These are phyloP conservation scores for Salmo trutta DNA, from an alignment of 2,797 vertebrate genomes.

Conservation along the genomic window DNA sequence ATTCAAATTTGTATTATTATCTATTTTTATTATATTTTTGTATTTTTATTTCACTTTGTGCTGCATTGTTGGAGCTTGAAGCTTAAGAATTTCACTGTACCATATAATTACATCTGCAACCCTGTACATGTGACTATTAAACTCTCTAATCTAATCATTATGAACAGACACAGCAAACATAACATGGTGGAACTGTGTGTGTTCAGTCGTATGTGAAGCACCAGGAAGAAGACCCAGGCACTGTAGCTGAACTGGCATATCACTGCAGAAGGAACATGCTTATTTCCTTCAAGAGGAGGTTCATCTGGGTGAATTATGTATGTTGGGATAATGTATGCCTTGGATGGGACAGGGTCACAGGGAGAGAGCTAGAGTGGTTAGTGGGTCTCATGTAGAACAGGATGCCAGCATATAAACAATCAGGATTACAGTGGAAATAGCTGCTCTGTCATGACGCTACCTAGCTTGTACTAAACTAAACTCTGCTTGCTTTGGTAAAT, in stretches of 20 bases:
- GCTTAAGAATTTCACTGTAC: too few species aligned
- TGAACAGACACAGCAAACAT: background rate
- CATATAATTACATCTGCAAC: too few species aligned
- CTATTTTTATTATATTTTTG: too few species aligned
- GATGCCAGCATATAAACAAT: background rate
- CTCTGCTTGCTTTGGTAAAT: background rate
- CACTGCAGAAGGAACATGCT: background rate
- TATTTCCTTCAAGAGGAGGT: background rate
- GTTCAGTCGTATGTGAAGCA: too few species aligned
- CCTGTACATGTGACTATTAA: too few species aligned
- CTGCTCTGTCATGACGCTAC: background rate
- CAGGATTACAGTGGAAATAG: background rate
- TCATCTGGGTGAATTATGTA: conserved; percentile 34
- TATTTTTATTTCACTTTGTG: too few species aligned
- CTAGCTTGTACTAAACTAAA: background rate
- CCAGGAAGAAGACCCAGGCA: too few species aligned
- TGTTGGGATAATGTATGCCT: conserved; percentile 16
- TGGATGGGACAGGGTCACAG: background rate
- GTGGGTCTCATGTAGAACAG: background rate
- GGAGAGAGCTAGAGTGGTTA: conserved; percentile 4
- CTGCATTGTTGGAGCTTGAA: too few species aligned
- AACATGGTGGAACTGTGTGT: background rate
- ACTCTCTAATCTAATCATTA: background rate
- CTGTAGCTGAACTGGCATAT: background rate
- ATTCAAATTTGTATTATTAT: too few species aligned